Percentiles rank a stretch among this genome's conserved stretches.
These are phyloP conservation scores for Crotalus horridus DNA, from an alignment of 2,113 vertebrate species.

Conservation along the genomic window DNA sequence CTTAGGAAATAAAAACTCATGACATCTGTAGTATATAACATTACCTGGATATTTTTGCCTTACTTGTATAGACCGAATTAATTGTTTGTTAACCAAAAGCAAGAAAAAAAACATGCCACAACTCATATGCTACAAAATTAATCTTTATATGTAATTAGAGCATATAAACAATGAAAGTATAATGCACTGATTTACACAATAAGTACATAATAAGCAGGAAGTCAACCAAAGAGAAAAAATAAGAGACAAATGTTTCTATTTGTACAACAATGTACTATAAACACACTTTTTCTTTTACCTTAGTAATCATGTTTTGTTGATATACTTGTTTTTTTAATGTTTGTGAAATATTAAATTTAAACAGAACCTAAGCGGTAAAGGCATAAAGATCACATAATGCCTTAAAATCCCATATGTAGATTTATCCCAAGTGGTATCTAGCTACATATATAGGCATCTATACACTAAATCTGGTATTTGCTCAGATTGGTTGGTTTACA, in stretches of 20 bases:
- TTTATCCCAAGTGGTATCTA: not conserved
- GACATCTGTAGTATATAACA: not conserved
- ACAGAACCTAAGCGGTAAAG: not conserved
- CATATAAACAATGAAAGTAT: not conserved
- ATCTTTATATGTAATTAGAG: not conserved
- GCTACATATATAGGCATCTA: not conserved
- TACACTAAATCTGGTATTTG: not conserved
- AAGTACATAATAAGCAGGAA: not conserved
- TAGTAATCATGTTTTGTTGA: constrained; percentile 10
- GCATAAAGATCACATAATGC: not conserved
- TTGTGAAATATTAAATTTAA: constrained; percentile 22
- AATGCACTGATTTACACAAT: not conserved
- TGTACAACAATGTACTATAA: not conserved
- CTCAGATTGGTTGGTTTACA: not conserved
- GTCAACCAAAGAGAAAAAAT: constrained; percentile 1
- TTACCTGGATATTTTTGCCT: constrained; percentile 8
- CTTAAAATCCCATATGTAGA: not conserved
- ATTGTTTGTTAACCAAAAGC: constrained; percentile 6
- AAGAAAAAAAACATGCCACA: constrained; percentile 1
- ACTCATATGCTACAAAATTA: constrained; percentile 15
- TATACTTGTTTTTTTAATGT: constrained; percentile 4
- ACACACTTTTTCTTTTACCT: not conserved
- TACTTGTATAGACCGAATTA: not conserved
- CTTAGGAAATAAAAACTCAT: constrained; percentile 10
- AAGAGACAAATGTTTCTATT: not conserved